Base-by-base conservation (phyloP, 2,888 invertebrate genomes). In the Agelastica alni region DNA sequence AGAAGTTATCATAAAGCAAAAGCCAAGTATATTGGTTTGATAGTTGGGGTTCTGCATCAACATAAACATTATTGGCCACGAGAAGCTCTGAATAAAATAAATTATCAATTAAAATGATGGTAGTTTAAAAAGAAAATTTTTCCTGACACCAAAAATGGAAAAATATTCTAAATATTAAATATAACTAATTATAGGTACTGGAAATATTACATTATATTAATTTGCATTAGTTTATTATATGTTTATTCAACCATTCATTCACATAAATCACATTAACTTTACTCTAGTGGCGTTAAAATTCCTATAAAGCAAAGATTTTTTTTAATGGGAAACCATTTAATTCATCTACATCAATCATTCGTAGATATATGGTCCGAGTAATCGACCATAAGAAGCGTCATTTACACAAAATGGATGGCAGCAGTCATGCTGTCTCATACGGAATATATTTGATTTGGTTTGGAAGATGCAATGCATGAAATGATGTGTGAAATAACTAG, bases 401-500 rank as follows among this genome's bases (percentile, higher is more conserved):
- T 65, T 70, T 64, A 53, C 70, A 70, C 63, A 59, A 68, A 70
- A 70, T 70, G 68, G 68, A 70, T 70, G 67, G 62, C 58, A 56
- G 46, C 51, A 51, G 53, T 55, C 60, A 60, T 60, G 63, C 65
- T 60, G 60, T 58, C 63, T 58, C 59, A 60, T 61, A 56, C 53
- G 62, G 57, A 58, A 61, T 61, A 63, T 64, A 61, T 61, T 60
- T 63, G 59, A 65, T 66, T 67, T 64, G 61, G 56, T 56, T 60
- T 51, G 54, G 60, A 56, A 65, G 64, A 64, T 64, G 66, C 64
- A 67, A 66, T 65, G 67, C 61, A 65, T 60, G 67, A 70, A 74
- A 71, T 73, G 71, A 69, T 68, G 69, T 73, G 71, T 74, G 71
- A 73, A 74, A 73, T 73, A 70, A 71, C 68, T 67, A 68, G 68